A percentile compares a stretch with the other conserved stretches of the same genome.
Conservation (phyloP, 2,797 vertebrate genomes). For the Coregonus ussuriensis region DNA sequence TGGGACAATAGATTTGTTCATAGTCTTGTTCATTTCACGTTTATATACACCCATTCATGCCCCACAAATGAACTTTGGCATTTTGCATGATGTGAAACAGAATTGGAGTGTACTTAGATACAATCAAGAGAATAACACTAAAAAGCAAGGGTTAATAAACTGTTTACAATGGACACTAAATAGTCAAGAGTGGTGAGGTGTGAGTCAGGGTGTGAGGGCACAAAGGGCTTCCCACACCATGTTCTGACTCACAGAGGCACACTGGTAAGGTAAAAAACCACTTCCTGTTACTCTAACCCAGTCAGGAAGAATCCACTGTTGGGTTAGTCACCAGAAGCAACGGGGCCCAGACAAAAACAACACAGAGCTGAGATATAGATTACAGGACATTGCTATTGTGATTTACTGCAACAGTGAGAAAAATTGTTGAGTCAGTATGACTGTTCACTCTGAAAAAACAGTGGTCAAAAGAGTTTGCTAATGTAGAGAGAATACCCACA, state of each 20-base stretch:
- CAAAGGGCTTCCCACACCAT: not conserved
- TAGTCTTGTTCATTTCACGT: not conserved
- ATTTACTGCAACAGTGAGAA: not conserved
- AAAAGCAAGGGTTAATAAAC: not conserved
- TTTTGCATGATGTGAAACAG: not conserved
- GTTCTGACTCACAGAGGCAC: slow-evolving; percentile 41
- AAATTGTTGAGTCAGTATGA: not conserved
- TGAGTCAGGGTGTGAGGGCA: slow-evolving; percentile 40
- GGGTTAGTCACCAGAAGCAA: slow-evolving; percentile 2
- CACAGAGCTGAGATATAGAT: not conserved
- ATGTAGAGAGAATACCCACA: not conserved
- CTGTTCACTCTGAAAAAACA: not conserved
- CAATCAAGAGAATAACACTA: not conserved
- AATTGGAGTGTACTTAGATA: not conserved
- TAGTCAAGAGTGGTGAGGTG: not conserved
- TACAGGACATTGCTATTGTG: not conserved
- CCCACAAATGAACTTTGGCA: not conserved
- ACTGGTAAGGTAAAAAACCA: slow-evolving; percentile 43
- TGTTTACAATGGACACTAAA: not conserved
- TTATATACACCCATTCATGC: not conserved
- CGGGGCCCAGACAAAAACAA: not conserved
- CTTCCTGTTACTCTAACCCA: slow-evolving; percentile 42
- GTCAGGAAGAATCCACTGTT: slow-evolving; percentile 34
- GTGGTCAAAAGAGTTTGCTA: not conserved
- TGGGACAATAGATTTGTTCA: not conserved